These are phyloP conservation scores for Galendromus occidentalis DNA, from an alignment of 1,140 invertebrate genomes.

Conservation along the genomic window DNA sequence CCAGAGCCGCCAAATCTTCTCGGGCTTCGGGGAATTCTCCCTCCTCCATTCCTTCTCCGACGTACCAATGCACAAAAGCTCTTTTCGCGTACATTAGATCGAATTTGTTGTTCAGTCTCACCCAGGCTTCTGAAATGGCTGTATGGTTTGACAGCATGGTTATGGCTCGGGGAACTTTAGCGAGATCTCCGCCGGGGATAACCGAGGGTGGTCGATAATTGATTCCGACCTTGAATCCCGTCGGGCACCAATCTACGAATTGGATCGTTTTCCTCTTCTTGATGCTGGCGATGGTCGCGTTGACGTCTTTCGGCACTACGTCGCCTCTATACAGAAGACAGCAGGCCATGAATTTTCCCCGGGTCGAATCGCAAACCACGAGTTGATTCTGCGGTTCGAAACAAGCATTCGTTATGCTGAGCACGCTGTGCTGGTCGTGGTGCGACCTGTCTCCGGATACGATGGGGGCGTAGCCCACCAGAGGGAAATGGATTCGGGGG, in stretches of 20 bases:
- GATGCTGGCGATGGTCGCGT: constrained; percentile 35
- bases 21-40: constrained; percentile 30
- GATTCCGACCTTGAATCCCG: constrained; percentile 31
- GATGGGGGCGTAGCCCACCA: constrained; percentile 28
- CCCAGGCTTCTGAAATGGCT: constrained; percentile 52
- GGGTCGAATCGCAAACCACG: constrained; percentile 37
- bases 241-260: constrained; percentile 79
- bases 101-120: constrained; percentile 37
- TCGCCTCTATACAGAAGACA: constrained; percentile 33
- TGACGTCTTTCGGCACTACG: constrained; percentile 33
- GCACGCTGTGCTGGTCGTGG: constrained; percentile 29
- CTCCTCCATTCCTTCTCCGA: constrained; percentile 26
- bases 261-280: constrained; percentile 61
- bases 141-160: constrained; percentile 51
- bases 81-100: constrained; percentile 39
- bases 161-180: constrained; percentile 60
- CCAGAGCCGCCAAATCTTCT: constrained; percentile 45
- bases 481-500: constrained; percentile 46
- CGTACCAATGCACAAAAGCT: constrained; percentile 33
- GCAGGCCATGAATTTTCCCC: constrained; percentile 37
- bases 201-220: constrained; percentile 68
- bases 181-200: constrained; percentile 59
- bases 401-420: constrained; percentile 29
- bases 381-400: constrained; percentile 31
- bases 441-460: constrained; percentile 27